Percentiles rank a stretch among this genome's conserved stretches.
Conservation (phyloP, 2,888 invertebrate species). For the Sesamia inferens region DNA sequence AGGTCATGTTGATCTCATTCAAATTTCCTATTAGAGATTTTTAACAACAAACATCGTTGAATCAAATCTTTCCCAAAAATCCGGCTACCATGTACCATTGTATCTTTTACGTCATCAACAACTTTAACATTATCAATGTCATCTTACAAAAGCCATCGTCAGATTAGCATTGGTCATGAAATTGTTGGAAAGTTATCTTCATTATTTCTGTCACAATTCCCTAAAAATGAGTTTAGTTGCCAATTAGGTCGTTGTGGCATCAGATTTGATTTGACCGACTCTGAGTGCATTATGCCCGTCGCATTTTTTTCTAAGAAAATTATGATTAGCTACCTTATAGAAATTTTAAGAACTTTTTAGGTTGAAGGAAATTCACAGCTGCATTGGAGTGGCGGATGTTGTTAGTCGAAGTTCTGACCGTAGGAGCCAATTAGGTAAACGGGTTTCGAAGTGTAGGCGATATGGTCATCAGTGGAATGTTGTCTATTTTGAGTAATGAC, state of each 20-base stretch:
- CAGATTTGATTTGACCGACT: slow-evolving; percentile 34
- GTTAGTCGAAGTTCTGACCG: slow-evolving; percentile 11
- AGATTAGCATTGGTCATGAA: neutral
- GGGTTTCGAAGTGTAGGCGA: slow-evolving; percentile 49
- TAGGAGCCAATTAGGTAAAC: slow-evolving; percentile 53
- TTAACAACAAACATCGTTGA: neutral
- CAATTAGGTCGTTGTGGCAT: slow-evolving; percentile 40
- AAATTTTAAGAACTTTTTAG: slow-evolving; percentile 6
- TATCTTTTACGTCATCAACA: neutral
- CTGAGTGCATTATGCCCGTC: slow-evolving; percentile 30
- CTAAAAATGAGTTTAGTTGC: slow-evolving; percentile 28
- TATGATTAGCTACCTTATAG: slow-evolving; percentile 7
- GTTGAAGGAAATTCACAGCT: slow-evolving; percentile 45
- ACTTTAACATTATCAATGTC: neutral
- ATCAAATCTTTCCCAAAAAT: neutral
- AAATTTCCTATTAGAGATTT: neutral
- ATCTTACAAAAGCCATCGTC: neutral
- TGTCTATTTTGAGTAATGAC: slow-evolving; percentile 46
- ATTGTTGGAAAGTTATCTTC: slow-evolving; percentile 1
- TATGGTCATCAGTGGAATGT: slow-evolving; percentile 35
- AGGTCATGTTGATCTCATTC: neutral
- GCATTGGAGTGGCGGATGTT: slow-evolving; percentile 31
- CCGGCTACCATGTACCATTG: neutral
- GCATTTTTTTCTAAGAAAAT: slow-evolving; percentile 32
- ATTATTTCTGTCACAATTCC: slow-evolving; percentile 11